Evolutionary conservation across 2,888 invertebrate genomes (phyloP).

Genomic region (Epicampocera succincta): DNA sequence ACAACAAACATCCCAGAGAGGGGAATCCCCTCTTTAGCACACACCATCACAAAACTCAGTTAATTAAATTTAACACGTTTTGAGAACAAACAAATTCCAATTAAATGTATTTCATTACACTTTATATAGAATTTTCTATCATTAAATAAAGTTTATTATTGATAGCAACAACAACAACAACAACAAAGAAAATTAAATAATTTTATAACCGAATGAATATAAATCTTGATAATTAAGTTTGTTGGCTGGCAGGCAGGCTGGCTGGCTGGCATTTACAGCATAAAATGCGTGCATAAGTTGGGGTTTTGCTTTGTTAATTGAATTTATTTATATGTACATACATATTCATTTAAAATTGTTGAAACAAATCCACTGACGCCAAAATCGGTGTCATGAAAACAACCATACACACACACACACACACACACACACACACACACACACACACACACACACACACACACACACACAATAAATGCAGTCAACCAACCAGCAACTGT

Average conservation of each 20-base stretch:
- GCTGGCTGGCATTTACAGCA: not conserved
- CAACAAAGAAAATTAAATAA: too few relatives aligned
- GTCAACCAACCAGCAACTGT: conserved; percentile 24
- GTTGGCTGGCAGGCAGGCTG: too few relatives aligned
- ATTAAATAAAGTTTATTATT: conserved; percentile 31
- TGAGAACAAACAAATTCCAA: not conserved
- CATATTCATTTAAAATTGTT: conserved; percentile 19
- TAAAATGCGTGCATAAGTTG: conserved; percentile 9
- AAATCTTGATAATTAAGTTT: conserved; percentile 41
- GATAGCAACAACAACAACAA: conserved; percentile 10
- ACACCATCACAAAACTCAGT: conserved; percentile 1
- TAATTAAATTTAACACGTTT: conserved; percentile 23
- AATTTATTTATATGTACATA: not conserved
- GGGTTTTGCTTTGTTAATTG: not conserved
- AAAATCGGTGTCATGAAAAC: not conserved
- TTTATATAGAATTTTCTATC: conserved; percentile 12
- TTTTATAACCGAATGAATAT: conserved; percentile 26
- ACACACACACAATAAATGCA: not conserved
- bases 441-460: not conserved
- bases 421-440: not conserved
- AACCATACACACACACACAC: not conserved
- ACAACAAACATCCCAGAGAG: too few relatives aligned
- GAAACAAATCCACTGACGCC: conserved; percentile 16
- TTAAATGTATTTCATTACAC: conserved; percentile 1
- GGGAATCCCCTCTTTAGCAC: too few relatives aligned